phyloP scores from a whole-genome alignment of 2,888 invertebrate species.

The Drosophila anomalata region DNA sequence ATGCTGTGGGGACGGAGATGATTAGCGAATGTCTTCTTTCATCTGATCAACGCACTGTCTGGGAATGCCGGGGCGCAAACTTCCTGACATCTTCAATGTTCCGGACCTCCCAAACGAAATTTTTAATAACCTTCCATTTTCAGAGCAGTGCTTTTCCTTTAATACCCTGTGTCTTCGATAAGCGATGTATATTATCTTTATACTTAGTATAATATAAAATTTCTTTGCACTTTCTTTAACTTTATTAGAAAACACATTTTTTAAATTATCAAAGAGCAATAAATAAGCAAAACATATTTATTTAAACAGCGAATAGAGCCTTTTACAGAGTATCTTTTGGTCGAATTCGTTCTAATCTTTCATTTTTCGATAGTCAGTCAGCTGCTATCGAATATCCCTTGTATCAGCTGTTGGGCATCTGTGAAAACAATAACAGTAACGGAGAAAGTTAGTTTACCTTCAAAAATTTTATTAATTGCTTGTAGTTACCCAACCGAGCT shows the following conservation, averaged over 20 bases:
- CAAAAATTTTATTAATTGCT: conserved; percentile 48
- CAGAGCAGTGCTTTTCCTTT: background rate
- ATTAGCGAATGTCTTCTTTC: background rate
- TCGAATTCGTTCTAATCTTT: background rate
- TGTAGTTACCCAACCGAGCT: conserved; percentile 33
- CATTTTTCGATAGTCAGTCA: conserved; percentile 28
- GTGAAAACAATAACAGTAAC: conserved; percentile 47
- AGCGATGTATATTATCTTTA: too few relatives aligned
- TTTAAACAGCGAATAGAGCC: background rate
- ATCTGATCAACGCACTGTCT: conserved; percentile 5
- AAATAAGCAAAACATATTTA: background rate
- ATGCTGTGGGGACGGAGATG: conserved; percentile 19
- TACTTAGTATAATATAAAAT: too few relatives aligned
- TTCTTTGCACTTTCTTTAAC: background rate
- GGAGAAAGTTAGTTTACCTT: conserved; percentile 62
- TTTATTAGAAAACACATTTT: background rate
- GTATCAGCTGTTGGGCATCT: conserved; percentile 9
- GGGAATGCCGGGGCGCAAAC: background rate
- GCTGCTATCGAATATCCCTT: conserved; percentile 3
- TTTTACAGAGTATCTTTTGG: background rate
- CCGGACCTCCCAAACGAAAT: background rate
- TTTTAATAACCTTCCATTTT: background rate
- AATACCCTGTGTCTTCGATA: background rate
- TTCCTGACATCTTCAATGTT: conserved; percentile 5
- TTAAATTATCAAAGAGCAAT: background rate